A percentile compares a stretch with the other conserved stretches of the same genome.
Evolutionary conservation across 1,140 invertebrate species (phyloP).

Genomic region (Dufourea novaeangliae): DNA sequence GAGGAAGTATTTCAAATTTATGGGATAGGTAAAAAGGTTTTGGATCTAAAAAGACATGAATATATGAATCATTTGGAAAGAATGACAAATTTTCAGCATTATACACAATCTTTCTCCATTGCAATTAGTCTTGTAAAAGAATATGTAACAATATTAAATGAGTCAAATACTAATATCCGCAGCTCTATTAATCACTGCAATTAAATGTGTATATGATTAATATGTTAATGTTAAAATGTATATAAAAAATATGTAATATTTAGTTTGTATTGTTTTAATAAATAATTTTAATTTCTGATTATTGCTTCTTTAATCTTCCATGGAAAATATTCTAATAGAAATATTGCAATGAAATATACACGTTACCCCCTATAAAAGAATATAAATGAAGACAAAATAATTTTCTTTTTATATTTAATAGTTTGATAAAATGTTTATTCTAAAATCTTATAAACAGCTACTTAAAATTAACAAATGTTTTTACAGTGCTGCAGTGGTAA

Average conservation of each 20-base stretch:
- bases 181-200: slow-evolving; percentile 10
- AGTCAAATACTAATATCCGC: slow-evolving; percentile 48
- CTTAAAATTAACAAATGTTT: slow-evolving; percentile 36
- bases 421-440: slow-evolving; percentile 17
- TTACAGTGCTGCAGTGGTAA: slow-evolving; percentile 77
- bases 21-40: slow-evolving; percentile 62
- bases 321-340: not conserved
- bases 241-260: slow-evolving; percentile 10
- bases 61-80: slow-evolving; percentile 53
- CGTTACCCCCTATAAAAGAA: not conserved
- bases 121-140: slow-evolving; percentile 71
- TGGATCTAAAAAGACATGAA: slow-evolving; percentile 67
- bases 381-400: not conserved
- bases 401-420: not conserved
- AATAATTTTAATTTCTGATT: slow-evolving; percentile 18
- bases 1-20: slow-evolving; percentile 60
- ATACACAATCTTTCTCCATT: slow-evolving; percentile 69
- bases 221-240: not conserved
- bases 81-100: slow-evolving; percentile 62
- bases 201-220: not conserved
- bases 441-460: not conserved
- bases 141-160: slow-evolving; percentile 66
- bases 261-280: slow-evolving; percentile 32
- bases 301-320: slow-evolving; percentile 26
- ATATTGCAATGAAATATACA: too few relatives aligned